Evolutionary conservation across 2,797 vertebrate species (phyloP), one percentile per base, ranked within the genome.

Genomic region (Neosilurus hyrtlii): DNA sequence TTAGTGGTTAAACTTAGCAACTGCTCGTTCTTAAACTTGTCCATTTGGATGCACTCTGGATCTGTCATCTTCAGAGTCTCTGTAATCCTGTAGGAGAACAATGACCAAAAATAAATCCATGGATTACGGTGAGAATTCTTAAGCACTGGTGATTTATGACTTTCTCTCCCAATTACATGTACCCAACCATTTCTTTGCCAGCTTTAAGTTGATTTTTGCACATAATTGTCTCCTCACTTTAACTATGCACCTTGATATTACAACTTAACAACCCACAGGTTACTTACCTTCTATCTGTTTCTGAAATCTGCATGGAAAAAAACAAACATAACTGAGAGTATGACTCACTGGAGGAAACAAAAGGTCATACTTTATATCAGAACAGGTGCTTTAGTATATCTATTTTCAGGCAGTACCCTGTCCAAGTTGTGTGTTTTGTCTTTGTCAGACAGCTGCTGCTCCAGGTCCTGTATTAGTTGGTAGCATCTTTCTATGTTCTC

Each of bases 1-100:
- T 92, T 94, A 90, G 91, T 90, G 84, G 92, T 89, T 85, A 94
- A 91, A 75, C 85, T 83, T 52, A 95, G 89, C 63, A 95, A 91
- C 88, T 95, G 94, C n/a, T 94, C 91, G 0, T 92, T 92, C 90
- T 94, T 94, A 66, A 90, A 89, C 75, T 94, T 92, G 3, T 95
- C 95, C 87, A 94, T 90, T 56, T 73, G 91, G 82, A 95, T 91
- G 0, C 83, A 86, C 85, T 91, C 89, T 4, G 94, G 93, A 84
- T 95, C 93, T 0, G 92, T 92, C 35, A 68, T 88, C 83, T 91
- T 92, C 1, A 94, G 87, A 8, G 92, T 75, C n/a, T 93, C 90
- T 52, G 87, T 83, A 73, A 94, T 91, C 89, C 94, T 95, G 86
- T n/a, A 62, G 57, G 76, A 65, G 37, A 63, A 74, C 24, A 86